Percentiles rank a stretch among this genome's conserved stretches.
Evolutionary conservation across 2,113 vertebrate genomes (phyloP).

Genomic region (Peromyscus leucopus): DNA sequence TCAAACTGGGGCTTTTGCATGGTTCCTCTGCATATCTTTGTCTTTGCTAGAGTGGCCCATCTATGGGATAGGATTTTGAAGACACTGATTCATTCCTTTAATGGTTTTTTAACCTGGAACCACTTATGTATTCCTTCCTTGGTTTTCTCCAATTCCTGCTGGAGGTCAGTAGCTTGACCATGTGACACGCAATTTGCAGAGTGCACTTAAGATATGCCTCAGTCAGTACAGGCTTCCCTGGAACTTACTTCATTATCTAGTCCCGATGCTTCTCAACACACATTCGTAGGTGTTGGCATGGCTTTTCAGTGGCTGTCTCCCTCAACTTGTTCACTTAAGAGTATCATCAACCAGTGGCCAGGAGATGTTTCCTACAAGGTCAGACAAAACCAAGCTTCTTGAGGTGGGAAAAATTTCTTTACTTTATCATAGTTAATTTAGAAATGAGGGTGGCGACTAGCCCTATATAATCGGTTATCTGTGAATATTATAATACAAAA

Average conservation of each 20-base stretch:
- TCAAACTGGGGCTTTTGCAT: neutral
- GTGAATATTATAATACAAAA: neutral
- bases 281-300: neutral
- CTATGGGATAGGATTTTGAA: neutral
- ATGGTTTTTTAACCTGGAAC: neutral
- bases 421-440: slow-evolving; percentile 19
- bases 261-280: neutral
- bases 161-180: neutral
- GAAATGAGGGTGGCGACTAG: neutral
- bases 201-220: neutral
- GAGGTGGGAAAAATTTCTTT: neutral
- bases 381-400: neutral
- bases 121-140: neutral
- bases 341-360: neutral
- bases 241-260: neutral
- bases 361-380: neutral
- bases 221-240: neutral
- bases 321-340: neutral
- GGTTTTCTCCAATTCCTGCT: neutral
- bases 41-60: neutral
- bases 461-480: neutral
- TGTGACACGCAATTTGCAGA: neutral
- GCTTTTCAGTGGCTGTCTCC: neutral
- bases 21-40: neutral
- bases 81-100: neutral